A percentile compares a stretch with the other conserved stretches of the same genome.
Conservation (phyloP, 2,113 vertebrate species). For the Onychostruthus taczanowskii region DNA sequence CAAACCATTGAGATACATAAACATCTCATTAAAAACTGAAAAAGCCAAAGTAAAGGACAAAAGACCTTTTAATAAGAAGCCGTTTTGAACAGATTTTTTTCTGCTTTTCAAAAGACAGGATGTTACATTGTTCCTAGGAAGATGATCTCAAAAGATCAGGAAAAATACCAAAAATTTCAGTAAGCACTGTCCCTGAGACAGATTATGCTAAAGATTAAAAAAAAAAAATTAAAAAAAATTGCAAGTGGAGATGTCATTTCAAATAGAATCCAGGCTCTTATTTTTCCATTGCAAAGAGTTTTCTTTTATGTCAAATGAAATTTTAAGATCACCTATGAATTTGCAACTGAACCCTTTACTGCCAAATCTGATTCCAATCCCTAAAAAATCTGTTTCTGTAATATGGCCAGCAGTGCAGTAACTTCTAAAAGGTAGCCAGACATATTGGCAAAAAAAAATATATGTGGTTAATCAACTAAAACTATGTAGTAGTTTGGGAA, state of each 20-base stretch:
- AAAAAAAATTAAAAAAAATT: conserved; percentile 6
- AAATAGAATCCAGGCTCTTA: conserved; percentile 63
- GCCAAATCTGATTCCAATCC: conserved; percentile 78
- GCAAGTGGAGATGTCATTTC: conserved; percentile 58
- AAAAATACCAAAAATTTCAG: conserved; percentile 28
- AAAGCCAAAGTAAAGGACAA: conserved; percentile 67
- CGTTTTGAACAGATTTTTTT: conserved; percentile 37
- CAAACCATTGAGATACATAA: conserved; percentile 71
- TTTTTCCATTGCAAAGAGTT: conserved; percentile 63
- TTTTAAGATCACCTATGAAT: conserved; percentile 78
- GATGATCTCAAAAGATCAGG: conserved; percentile 20
- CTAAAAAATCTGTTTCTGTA: conserved; percentile 74
- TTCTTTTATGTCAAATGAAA: conserved; percentile 77
- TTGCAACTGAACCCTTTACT: conserved; percentile 73
- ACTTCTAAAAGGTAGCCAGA: conserved; percentile 77
- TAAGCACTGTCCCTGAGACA: conserved; percentile 2
- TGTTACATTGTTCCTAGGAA: conserved; percentile 48
- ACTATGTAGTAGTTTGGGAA: conserved; percentile 72
- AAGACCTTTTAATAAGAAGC: conserved; percentile 68
- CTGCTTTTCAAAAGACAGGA: conserved; percentile 40
- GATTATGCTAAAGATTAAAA: background rate
- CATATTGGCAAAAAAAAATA: conserved; percentile 75
- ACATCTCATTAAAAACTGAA: conserved; percentile 66
- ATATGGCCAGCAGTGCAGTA: conserved; percentile 68
- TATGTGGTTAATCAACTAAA: conserved; percentile 76